Base-by-base conservation (phyloP, 2,113 vertebrate species). In the Suncus etruscus region DNA sequence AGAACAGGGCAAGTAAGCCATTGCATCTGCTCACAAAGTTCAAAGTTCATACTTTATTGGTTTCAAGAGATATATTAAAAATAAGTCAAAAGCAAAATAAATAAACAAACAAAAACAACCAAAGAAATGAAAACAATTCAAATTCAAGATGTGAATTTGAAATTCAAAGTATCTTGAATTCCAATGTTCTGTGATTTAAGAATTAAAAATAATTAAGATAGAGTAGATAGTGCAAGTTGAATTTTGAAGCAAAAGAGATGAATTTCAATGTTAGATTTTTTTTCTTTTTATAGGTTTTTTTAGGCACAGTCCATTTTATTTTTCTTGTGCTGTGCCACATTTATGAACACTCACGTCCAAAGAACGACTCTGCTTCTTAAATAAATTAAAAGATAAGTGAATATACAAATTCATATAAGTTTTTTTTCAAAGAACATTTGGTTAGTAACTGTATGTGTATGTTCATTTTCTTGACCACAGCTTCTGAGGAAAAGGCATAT, bases 401-500 rank as follows among this genome's bases (percentile, higher is more conserved):
- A 24, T 77, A 14, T 50, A 1, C 68, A 0, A 12, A 1, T 31
- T 11, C 54, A 0, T 2, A 3, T n/a, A 24, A 24, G n/a, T 78
- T 31, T 69, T 15, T 74, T 54, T 45, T 12, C 54, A 11, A n/a
- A 16, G 85, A 83, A 63, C 63, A 14, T 1, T 11, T 7, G 47
- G 0, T 10, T 39, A 48, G 24, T 89, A 76, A 93, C 54, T 25
- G 6, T 82, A 16, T 95, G 11, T 20, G 22, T 89, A 77, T 96
- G 39, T 87, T 73, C 94, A 18, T 70, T 97, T 94, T 94, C 93
- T 95, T 95, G 39, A 95, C 86, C 88, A 2, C 92, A 99, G 99
- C 97, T 99, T 85, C 98, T 99, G 97, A 98, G 99, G 97, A 99
- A 99, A 97, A 98, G 99, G 94, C 99, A 99, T 97, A 99, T 99